Conservation (phyloP, 1,140 invertebrate genomes). For the Camponotus floridanus region DNA sequence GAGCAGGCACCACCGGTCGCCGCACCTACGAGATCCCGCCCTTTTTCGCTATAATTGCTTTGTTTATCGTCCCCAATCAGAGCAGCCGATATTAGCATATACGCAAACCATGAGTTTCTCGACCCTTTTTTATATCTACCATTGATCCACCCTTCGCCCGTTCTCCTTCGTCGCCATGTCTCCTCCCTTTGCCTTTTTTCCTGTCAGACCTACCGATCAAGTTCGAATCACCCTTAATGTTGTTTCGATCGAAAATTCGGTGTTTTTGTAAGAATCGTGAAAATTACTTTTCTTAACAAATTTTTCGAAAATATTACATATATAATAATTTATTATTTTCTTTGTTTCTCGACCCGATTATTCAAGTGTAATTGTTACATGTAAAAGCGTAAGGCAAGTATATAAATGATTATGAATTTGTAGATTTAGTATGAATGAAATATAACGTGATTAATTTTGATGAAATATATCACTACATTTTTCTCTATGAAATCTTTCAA, state of each 20-base stretch:
- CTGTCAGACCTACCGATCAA: background rate
- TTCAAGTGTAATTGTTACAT: background rate
- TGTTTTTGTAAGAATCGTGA: background rate
- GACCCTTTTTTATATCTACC: constrained; percentile 52
- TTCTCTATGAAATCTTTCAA: background rate
- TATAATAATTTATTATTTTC: background rate
- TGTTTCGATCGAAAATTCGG: background rate
- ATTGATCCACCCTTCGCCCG: constrained; percentile 41
- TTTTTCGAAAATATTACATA: background rate
- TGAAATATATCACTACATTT: background rate
- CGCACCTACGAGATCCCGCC: constrained; percentile 74
- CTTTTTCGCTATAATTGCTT: constrained; percentile 83
- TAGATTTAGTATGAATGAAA: background rate
- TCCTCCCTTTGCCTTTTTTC: constrained; percentile 19
- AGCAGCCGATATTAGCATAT: constrained; percentile 81
- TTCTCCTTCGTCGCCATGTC: constrained; percentile 29
- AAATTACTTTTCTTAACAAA: background rate
- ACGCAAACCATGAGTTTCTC: constrained; percentile 70
- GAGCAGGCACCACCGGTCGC: constrained; percentile 54
- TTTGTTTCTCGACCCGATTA: background rate
- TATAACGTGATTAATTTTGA: background rate
- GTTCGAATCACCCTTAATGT: constrained; percentile 20
- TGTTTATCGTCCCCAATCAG: constrained; percentile 83
- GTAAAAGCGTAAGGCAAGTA: background rate
- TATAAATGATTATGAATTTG: background rate